These are phyloP conservation scores for Drepana arcuata DNA, from an alignment of 1,140 invertebrate species.

Conservation along the genomic window DNA sequence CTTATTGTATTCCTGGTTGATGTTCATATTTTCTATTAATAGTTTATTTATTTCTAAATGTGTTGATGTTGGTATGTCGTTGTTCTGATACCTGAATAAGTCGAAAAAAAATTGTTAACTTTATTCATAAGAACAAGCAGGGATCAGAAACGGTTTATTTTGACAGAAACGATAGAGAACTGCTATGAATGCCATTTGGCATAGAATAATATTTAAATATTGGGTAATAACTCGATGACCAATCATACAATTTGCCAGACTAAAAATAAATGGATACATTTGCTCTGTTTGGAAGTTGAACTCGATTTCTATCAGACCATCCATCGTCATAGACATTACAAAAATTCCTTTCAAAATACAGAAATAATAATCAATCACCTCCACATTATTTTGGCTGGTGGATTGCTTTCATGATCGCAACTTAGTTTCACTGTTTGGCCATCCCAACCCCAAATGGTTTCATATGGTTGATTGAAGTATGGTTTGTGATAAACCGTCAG, in stretches of 20 bases:
- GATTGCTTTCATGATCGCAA: conserved; percentile 40
- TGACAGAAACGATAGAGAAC: no score
- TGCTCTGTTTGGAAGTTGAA: no score
- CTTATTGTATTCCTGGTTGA: conserved; percentile 5
- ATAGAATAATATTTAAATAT: no score
- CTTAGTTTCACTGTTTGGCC: conserved; percentile 32
- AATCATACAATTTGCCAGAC: no score
- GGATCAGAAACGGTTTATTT: no score
- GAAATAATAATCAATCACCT: conserved; percentile 22
- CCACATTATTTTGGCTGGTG: conserved; percentile 35
- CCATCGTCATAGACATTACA: no score
- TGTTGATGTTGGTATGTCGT: conserved; percentile 21
- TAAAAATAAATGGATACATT: no score
- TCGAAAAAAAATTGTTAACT: not conserved
- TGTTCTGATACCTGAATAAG: conserved; percentile 25
- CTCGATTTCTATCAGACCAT: no score
- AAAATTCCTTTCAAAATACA: no score
- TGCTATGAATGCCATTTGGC: no score
- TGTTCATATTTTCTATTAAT: conserved; percentile 18
- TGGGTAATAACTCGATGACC: no score
- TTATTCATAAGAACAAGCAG: no score
- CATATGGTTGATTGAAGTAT: conserved; percentile 27
- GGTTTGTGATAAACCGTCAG: conserved; percentile 41
- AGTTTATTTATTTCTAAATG: conserved; percentile 28
- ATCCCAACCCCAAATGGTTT: conserved; percentile 40